phyloP scores from a whole-genome alignment of 2,113 vertebrate species.

The Hypanus sabinus region DNA sequence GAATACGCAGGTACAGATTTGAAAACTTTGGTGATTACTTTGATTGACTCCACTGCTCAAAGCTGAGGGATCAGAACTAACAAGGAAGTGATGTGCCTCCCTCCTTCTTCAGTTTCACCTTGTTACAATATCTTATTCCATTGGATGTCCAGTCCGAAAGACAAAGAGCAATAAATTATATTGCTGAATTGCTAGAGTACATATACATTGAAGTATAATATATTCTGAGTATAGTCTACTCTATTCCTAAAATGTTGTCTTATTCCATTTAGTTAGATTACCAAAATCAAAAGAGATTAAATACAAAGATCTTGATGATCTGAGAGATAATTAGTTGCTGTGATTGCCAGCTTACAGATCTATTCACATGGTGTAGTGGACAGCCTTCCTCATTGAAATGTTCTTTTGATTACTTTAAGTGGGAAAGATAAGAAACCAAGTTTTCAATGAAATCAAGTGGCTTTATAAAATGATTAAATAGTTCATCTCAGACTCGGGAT shows the following conservation, averaged over 20 bases:
- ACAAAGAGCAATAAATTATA: background rate
- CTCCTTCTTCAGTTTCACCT: background rate
- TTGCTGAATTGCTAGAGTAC: too few relatives aligned
- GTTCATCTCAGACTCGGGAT: background rate
- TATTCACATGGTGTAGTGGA: background rate
- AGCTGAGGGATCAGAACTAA: background rate
- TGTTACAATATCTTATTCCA: background rate
- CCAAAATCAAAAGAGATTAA: background rate
- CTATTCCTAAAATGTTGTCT: background rate
- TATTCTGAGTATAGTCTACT: background rate
- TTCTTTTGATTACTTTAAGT: too few relatives aligned
- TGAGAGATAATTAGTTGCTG: background rate
- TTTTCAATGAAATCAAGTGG: background rate
- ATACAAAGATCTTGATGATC: background rate
- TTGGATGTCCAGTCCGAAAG: background rate
- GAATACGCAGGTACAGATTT: background rate
- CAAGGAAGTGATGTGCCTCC: background rate
- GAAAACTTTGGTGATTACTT: background rate
- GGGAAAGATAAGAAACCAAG: background rate
- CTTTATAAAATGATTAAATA: background rate
- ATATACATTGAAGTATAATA: background rate
- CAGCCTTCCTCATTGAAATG: background rate
- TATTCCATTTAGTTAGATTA: background rate
- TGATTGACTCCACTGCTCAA: background rate
- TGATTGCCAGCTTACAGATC: background rate